Evolutionary conservation across 2,888 invertebrate genomes (phyloP), one percentile per base, ranked within the genome.

Genomic region (Crossocerus cetratus): DNA sequence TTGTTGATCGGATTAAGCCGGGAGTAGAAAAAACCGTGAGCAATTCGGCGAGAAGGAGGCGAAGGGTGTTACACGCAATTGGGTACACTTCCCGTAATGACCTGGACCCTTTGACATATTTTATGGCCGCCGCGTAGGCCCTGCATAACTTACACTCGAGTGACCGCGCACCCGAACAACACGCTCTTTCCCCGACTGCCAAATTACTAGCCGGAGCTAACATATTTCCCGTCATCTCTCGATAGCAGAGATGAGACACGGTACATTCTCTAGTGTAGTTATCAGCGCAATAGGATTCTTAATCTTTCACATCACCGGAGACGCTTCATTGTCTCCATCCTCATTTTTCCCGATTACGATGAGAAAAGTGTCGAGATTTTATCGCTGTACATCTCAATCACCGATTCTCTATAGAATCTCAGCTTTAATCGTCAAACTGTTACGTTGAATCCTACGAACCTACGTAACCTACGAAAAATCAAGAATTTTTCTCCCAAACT

Each of bases 21-120:
- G 11, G 32, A 11, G 32, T 5, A 32, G 5, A 32, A 32, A 32
- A 32, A 32, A 11, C 32, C 32, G 8, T 32, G 8, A 4, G 8
- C 32, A 49, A 49, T 49, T 16, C 14, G 49, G 49, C 49, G 69
- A 69, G 68, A 68, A 63, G 66, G 69, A 49, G 57, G n/a, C n/a
- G 68, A 58, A 83, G 86, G 84, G 77, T 86, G 86, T 88, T 84
- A 87, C 88, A 86, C 87, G 84, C 88, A 88, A 88, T 88, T 88
- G 88, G 86, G 74, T 83, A 73, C 87, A 82, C 84, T 86, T 86
- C 83, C 75, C 79, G 82, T 86, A 85, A 88, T 86, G 84, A 86
- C 83, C 83, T 65, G 69, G 78, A 73, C 82, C 84, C 82, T 82
- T 76, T 76, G 76, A 64, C 74, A 78, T 82, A 77, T 84, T 87